Evolutionary conservation across 1,140 invertebrate genomes (phyloP), one percentile per base, ranked within the genome.

Genomic region (Holcopasites calliopsidis): DNA sequence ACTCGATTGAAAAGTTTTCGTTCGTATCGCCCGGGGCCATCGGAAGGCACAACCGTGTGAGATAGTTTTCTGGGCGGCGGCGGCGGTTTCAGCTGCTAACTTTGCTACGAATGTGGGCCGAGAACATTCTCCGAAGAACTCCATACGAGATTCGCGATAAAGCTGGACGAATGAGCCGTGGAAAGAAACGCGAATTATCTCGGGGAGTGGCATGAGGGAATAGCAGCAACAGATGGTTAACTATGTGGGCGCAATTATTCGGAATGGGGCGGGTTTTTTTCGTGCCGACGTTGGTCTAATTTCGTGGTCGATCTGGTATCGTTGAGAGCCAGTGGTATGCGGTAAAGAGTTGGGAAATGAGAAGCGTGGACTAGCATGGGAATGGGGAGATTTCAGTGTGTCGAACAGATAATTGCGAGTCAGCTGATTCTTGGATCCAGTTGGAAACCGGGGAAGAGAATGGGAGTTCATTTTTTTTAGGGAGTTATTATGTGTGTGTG

Each of bases 1-100:
- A 81, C 77, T 79, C 76, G 79, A 81, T 81, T 81, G 79, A 81
- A 79, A 81, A 81, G 77, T 81, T 81, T 79, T 73, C 62, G 77
- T 62, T 74, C 50, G 50, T 54, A 55, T 60, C 16, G 68, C 68
- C 23, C 47, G 33, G 35, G 47, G 69, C 58, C 31, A 50, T 62
- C 33, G 58, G 35, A 2, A 16, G n/a, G 23, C 64, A 47, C 23
- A 60, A 28, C 33, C 60, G 42, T 26, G 58, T 64, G 65, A 54
- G 79, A 81, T 79, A 79, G 71, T 81, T 81, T 79, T 76, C 79
- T 70, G 71, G 69, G 52, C 40, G 57, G 57, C 42, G 60, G n/a
- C n/a, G n/a, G n/a, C 64, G 64, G 61, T 55, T 65, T 49, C 79
- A 76, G 70, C 71, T 76, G 71, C 70, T 11, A 68, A 49, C 13